Evolutionary conservation across 2,888 invertebrate species (phyloP), one percentile per base, ranked within the genome.

Genomic region (Poecilobothrus nobilitatus): DNA sequence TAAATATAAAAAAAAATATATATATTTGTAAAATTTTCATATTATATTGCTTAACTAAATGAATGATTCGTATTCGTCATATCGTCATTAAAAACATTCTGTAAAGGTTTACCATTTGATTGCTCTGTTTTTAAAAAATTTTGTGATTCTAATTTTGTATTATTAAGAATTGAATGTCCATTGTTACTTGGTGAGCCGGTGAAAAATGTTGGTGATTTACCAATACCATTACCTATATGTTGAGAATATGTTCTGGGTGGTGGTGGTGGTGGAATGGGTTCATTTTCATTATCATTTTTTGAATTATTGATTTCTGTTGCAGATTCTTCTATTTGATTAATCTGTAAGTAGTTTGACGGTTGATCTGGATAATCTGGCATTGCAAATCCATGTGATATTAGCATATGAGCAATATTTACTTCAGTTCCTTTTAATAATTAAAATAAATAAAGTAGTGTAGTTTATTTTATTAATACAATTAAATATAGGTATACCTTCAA

Each of bases 401-500:
- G 70, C 68, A 78, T 33, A 69, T 80, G 76, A 0, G 78, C 80
- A 70, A 81, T 78, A 71, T 80, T 80, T 0, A 79, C 65, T 71
- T 80, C 79, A 37, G 72, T 71, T 33, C 80, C 78, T 78, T 37
- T 0, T 68, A 66, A 33, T 27, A 4, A 27, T 27, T 27, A n/a
- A n/a, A n/a, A n/a, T n/a, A n/a, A 18, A 64, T 44, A 44, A 33
- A 44, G 37, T n/a, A n/a, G n/a, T n/a, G n/a, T 34, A 33, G 1
- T 27, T 65, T 65, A 67, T n/a, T 34, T 22, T 27, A 27, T 33
- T n/a, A 53, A 12, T 6, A 53, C 22, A 64, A 21, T 22, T 9
- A 65, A 20, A 44, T 12, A 44, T 21, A 7, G 33, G 27, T 12
- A 64, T 20, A 82, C 88, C 85, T 71, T 89, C 87, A 69, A 83